phyloP scores from a whole-genome alignment of 2,797 vertebrate species.

The Pangasius sanitwongsei region DNA sequence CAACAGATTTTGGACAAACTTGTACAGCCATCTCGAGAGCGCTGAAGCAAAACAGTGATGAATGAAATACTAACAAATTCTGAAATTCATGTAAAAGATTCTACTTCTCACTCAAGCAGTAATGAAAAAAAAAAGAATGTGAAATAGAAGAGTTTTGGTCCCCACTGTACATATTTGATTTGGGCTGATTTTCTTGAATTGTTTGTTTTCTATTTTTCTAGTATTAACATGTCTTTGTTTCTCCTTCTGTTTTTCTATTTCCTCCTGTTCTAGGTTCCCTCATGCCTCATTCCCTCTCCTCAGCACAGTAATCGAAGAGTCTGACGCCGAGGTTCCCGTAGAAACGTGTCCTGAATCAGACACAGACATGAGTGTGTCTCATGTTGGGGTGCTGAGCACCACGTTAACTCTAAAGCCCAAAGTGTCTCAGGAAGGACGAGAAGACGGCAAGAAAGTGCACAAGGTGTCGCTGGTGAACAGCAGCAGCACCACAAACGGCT shows the following conservation, averaged over 20 bases:
- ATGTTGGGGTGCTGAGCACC: slow-evolving; percentile 67
- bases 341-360: slow-evolving; percentile 35
- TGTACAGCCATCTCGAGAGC: not conserved
- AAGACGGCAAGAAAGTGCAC: slow-evolving; percentile 69
- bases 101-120: not conserved
- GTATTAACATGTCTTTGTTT: not conserved
- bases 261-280: slow-evolving; percentile 51
- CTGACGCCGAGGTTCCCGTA: slow-evolving; percentile 27
- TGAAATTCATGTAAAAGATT: not conserved
- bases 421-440: not conserved
- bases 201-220: not conserved
- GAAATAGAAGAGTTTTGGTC: not conserved
- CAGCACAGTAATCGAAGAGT: slow-evolving; percentile 35
- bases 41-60: not conserved
- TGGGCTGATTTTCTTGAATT: not conserved
- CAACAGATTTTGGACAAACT: not conserved
- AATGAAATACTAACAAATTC: not conserved
- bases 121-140: not conserved
- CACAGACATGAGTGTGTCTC: slow-evolving; percentile 63
- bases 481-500: slow-evolving; percentile 20
- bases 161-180: not conserved
- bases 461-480: slow-evolving; percentile 76
- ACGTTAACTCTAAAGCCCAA: slow-evolving; percentile 67
- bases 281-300: slow-evolving; percentile 19
- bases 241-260: not conserved